Evolutionary conservation across 2,888 invertebrate genomes (phyloP).

Genomic region (Anoplius nigerrimus): DNA sequence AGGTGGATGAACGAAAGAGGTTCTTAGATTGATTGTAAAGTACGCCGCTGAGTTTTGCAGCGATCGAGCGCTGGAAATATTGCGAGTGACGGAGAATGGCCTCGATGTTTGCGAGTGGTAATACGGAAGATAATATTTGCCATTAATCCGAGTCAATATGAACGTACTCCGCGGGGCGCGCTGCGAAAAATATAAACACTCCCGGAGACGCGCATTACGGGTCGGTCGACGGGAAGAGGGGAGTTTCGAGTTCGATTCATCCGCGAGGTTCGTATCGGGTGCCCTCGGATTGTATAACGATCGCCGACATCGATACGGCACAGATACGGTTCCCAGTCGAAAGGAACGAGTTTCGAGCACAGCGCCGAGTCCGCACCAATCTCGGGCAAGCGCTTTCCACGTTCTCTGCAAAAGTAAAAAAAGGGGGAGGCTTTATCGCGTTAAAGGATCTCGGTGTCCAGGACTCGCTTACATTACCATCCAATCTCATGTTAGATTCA

Average conservation of each 20-base stretch:
- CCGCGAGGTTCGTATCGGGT: constrained; percentile 7
- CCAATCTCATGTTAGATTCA: constrained; percentile 43
- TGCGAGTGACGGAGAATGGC: too few relatives aligned
- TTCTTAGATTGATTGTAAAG: too few relatives aligned
- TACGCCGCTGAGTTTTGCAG: too few relatives aligned
- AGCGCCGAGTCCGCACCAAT: not conserved
- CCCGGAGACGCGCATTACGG: too few relatives aligned
- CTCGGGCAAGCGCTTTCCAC: constrained; percentile 18
- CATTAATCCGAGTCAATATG: too few relatives aligned
- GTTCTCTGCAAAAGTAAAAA: constrained; percentile 5
- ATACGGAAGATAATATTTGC: too few relatives aligned
- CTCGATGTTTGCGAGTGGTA: too few relatives aligned
- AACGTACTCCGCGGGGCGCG: too few relatives aligned
- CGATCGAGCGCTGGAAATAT: too few relatives aligned
- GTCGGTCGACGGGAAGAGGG: not conserved
- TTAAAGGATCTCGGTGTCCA: constrained; percentile 25
- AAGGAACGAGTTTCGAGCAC: constrained; percentile 24
- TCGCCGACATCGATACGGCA: too few relatives aligned
- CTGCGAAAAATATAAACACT: too few relatives aligned
- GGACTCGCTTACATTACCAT: constrained; percentile 24
- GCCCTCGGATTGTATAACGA: not conserved
- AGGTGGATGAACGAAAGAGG: too few relatives aligned
- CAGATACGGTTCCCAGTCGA: not conserved
- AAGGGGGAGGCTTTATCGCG: constrained; percentile 28
- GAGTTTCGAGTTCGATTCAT: constrained; percentile 10